These are phyloP conservation scores for Cheilosia scutellata DNA, from an alignment of 2,888 invertebrate species.

Conservation along the genomic window DNA sequence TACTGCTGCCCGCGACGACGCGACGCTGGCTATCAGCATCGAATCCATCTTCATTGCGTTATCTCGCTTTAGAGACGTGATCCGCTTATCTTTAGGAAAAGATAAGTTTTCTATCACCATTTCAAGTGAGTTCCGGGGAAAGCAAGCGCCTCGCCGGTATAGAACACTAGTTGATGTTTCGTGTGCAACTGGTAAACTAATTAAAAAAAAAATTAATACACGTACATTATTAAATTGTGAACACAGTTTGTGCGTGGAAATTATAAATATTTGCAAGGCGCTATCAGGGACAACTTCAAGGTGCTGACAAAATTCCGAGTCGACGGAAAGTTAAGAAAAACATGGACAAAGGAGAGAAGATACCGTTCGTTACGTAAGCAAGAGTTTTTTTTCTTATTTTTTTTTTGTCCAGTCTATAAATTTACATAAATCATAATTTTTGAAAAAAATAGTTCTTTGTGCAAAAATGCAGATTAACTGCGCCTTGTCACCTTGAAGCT, in stretches of 20 bases:
- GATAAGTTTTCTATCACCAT: conserved; percentile 29
- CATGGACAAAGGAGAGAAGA: conserved; percentile 45
- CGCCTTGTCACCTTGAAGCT: not conserved
- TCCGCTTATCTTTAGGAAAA: conserved; percentile 34
- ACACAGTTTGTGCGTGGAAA: not conserved
- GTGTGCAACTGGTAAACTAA: conserved; percentile 56
- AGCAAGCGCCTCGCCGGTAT: conserved; percentile 37
- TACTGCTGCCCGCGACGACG: not conserved
- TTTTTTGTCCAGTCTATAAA: not conserved
- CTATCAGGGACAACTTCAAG: not conserved
- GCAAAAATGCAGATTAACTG: too few relatives aligned
- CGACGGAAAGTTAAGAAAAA: not conserved
- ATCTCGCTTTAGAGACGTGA: conserved; percentile 28
- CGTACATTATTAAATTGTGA: not conserved
- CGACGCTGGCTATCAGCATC: conserved; percentile 17
- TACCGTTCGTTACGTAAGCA: conserved; percentile 60
- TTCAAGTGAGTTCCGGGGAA: conserved; percentile 21
- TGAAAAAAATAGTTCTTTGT: not conserved
- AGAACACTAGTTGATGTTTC: conserved; percentile 48
- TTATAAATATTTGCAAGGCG: not conserved
- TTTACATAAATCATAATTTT: not conserved
- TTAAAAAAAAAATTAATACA: conserved; percentile 1
- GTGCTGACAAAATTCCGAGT: conserved; percentile 11
- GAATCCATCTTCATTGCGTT: conserved; percentile 24
- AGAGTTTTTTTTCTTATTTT: not conserved